A percentile compares a stretch with the other conserved stretches of the same genome.
These are phyloP conservation scores for Drosophila nikananu DNA, from an alignment of 1,140 invertebrate species.

Conservation along the genomic window DNA sequence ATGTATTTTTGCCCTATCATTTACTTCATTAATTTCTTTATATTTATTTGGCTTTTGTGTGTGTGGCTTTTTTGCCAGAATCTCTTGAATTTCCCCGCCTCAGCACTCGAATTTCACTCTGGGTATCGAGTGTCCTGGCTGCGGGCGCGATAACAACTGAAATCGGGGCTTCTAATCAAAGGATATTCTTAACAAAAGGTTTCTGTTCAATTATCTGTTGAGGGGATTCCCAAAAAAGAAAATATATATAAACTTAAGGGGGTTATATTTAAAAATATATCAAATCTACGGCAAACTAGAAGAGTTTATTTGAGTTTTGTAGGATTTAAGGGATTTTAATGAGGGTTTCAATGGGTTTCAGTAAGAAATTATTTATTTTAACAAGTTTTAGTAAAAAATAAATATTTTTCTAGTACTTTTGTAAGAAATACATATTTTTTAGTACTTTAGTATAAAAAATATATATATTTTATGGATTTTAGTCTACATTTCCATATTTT, in stretches of 20 bases:
- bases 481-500: too few species aligned
- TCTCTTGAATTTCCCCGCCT: constrained; percentile 14
- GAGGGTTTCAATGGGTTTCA: too few species aligned
- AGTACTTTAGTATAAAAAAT: too few species aligned
- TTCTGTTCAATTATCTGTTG: constrained; percentile 9
- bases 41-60: constrained; percentile 56
- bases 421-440: too few species aligned
- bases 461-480: too few species aligned
- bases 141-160: constrained; percentile 17
- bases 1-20: constrained; percentile 46
- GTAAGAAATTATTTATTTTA: too few species aligned
- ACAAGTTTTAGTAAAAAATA: too few species aligned
- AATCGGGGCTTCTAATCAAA: constrained; percentile 18
- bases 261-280: not conserved
- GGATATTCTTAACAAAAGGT: constrained; percentile 20
- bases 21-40: constrained; percentile 78
- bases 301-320: not conserved
- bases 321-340: not conserved
- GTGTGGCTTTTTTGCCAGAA: constrained; percentile 23
- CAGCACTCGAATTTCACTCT: constrained; percentile 12
- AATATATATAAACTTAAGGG: not conserved
- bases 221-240: not conserved
- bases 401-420: too few species aligned
- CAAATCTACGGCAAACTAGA: too few species aligned
- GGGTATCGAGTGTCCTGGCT: constrained; percentile 27